Conservation (phyloP, 2,888 invertebrate genomes). For the Quadroppia sp. region DNA sequence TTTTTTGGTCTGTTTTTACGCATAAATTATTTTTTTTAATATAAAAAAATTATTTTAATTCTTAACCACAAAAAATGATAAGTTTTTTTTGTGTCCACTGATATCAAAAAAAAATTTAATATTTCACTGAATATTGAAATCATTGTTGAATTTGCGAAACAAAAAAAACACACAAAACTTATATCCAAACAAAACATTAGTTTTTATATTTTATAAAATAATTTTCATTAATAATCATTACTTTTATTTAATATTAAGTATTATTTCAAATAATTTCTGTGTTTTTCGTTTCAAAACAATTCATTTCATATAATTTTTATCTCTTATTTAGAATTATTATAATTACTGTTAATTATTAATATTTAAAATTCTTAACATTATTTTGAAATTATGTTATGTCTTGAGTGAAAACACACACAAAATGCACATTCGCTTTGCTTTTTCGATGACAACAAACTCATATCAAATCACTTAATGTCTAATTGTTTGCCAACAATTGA, state of each 20-base stretch:
- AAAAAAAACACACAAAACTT: too few species aligned
- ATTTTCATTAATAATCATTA: not conserved
- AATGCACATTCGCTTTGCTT: not conserved
- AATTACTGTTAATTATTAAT: not conserved
- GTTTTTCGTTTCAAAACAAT: not conserved
- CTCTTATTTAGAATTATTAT: not conserved
- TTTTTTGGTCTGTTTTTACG: not conserved
- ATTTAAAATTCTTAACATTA: not conserved
- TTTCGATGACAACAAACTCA: not conserved
- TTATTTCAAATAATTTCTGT: not conserved
- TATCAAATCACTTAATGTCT: not conserved
- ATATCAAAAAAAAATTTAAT: too few species aligned
- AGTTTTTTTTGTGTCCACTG: too few species aligned
- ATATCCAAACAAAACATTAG: not conserved
- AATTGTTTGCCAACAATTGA: constrained; percentile 1
- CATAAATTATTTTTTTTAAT: not conserved
- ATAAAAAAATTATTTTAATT: not conserved
- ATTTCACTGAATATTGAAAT: too few species aligned
- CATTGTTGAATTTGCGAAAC: too few species aligned
- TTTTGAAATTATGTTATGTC: not conserved
- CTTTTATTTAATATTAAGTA: constrained; percentile 2
- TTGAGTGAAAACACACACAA: constrained; percentile 1
- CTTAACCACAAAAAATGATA: not conserved
- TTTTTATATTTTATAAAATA: not conserved
- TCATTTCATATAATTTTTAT: too few species aligned